Percentiles rank a stretch among this genome's conserved stretches.
phyloP scores from a whole-genome alignment of 1,140 invertebrate species.

The Scylla paramamosain region DNA sequence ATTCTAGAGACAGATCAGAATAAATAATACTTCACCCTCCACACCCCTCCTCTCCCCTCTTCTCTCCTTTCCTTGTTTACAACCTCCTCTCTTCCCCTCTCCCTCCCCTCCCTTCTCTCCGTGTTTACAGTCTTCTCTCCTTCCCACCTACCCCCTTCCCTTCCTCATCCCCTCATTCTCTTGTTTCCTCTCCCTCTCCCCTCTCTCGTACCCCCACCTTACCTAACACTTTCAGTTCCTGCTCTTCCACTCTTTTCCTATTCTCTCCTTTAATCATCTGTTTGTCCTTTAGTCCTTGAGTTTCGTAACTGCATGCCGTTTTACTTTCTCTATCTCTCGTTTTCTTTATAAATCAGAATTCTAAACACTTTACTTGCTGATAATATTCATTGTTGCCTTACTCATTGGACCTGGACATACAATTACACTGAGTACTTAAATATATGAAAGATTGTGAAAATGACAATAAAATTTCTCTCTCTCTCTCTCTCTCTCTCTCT shows the following conservation, averaged over 20 bases:
- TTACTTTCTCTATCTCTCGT: slow-evolving; percentile 1
- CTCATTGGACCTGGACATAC: too few species aligned
- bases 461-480: too few species aligned
- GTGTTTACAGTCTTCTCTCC: background rate
- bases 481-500: too few species aligned
- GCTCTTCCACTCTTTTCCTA: too few species aligned
- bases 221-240: too few species aligned
- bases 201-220: too few species aligned
- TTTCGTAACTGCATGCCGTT: too few species aligned
- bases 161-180: background rate
- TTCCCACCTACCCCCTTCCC: background rate
- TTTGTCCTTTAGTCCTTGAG: too few species aligned
- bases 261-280: too few species aligned
- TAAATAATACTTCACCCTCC: background rate
- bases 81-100: background rate
- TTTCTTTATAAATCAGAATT: background rate
- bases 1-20: background rate
- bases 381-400: too few species aligned
- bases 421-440: background rate
- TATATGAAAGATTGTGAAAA: too few species aligned
- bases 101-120: background rate
- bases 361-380: too few species aligned
- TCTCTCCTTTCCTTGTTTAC: background rate
- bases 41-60: background rate
- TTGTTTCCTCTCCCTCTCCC: background rate